Percentiles rank a stretch among this genome's conserved stretches.
phyloP scores from a whole-genome alignment of 1,140 invertebrate genomes.

The Conopomorpha cramerella region DNA sequence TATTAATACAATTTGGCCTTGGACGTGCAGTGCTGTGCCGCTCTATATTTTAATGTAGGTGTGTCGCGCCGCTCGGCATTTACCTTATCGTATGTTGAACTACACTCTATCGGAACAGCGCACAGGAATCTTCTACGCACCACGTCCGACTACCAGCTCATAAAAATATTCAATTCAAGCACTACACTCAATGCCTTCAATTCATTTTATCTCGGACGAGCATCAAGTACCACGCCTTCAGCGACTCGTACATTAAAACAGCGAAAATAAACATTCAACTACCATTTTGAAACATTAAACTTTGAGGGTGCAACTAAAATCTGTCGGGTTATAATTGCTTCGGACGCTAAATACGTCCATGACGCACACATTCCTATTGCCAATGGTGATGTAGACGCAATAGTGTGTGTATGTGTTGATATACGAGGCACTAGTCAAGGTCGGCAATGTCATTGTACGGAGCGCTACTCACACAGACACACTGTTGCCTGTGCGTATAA shows the following conservation, averaged over 20 bases:
- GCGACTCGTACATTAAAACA: too few species aligned
- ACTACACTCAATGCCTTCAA: too few species aligned
- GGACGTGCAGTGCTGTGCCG: too few species aligned
- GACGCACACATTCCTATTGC: conserved; percentile 40
- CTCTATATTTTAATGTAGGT: too few species aligned
- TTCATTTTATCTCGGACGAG: too few species aligned
- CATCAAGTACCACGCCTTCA: too few species aligned
- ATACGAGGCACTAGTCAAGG: conserved; percentile 55
- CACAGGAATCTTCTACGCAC: too few species aligned
- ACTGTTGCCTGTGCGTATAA: conserved; percentile 21
- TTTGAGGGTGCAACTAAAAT: conserved; percentile 17
- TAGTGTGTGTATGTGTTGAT: conserved; percentile 27
- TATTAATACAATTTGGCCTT: conserved; percentile 49
- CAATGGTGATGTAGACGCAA: conserved; percentile 13
- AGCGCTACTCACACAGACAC: conserved; percentile 30
- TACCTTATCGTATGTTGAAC: conserved; percentile 58
- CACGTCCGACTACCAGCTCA: too few species aligned
- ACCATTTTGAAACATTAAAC: conserved; percentile 12
- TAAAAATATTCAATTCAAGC: too few species aligned
- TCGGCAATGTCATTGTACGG: conserved; percentile 56
- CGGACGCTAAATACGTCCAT: conserved; percentile 37
- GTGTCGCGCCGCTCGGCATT: conserved; percentile 30
- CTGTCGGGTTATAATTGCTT: conserved; percentile 25
- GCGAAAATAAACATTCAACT: conserved; percentile 11
- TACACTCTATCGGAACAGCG: too few species aligned